These are phyloP conservation scores for Eulemur macaco DNA, from an alignment of 2,113 vertebrate genomes.

Conservation along the genomic window DNA sequence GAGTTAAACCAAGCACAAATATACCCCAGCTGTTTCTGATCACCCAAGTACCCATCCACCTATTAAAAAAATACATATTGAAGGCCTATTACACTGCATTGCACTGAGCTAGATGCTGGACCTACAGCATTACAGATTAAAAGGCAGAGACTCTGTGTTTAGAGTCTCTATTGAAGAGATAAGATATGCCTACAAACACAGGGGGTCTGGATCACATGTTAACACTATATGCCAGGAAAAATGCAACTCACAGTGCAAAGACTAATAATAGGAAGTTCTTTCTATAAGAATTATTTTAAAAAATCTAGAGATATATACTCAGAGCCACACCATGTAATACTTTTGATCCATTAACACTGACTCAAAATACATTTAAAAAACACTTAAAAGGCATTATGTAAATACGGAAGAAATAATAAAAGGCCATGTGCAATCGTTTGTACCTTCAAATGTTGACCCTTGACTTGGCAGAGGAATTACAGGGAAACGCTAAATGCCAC, in stretches of 20 bases:
- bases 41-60: background rate
- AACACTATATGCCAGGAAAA: background rate
- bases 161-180: background rate
- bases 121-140: background rate
- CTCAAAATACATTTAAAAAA: constrained; percentile 56
- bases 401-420: constrained; percentile 30
- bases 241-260: background rate
- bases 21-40: background rate
- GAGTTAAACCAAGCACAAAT: background rate
- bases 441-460: constrained; percentile 29
- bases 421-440: background rate
- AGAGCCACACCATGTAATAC: constrained; percentile 31
- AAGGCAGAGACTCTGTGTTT: background rate
- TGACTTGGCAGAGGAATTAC: background rate
- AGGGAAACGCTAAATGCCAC: background rate
- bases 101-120: background rate
- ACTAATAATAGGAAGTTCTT: constrained; percentile 44
- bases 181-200: background rate
- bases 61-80: background rate
- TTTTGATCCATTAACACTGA: constrained; percentile 65
- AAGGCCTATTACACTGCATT: background rate
- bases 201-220: background rate
- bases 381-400: constrained; percentile 67
- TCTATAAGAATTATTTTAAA: constrained; percentile 27
- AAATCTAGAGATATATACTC: constrained; percentile 21